Base-by-base conservation (phyloP, 92 coral and sea anemone genomes). In the Siderastrea siderea region DNA sequence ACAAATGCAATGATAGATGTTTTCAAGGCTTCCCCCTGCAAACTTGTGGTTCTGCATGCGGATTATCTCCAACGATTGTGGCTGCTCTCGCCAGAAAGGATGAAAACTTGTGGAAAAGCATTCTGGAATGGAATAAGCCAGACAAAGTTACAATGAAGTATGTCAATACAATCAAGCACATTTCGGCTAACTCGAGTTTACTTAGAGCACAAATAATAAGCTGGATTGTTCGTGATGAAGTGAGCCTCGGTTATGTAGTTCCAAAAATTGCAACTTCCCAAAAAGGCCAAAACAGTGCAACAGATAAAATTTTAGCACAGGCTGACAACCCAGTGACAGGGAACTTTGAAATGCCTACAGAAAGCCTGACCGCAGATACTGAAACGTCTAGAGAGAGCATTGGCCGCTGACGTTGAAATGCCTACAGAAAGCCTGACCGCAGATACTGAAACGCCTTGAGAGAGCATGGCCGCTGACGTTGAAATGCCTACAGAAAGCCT, bases 21-120 rank as follows among this genome's bases (percentile, higher is more conserved):
- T 84, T 58, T 77, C 46, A 58, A 61, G 88, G 88, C 10, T 84
- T 60, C 65, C 82, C 88, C n/a, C 15, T 75, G 68, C 88, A 84
- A 84, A 5, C 13, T 2, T 75, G 82, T 84, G 88, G 88, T 0
- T 44, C 15, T 68, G 48, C 78, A 71, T 84, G 75, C 61, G 88
- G 88, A 15, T n/a, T 84, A 6, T 76, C 61, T 43, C 88, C 75
- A 46, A 4, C 73, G 8, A 64, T 75, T 6, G 50, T 63, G 65
- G 80, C 88, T 73, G 64, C 80, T 68, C 6, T 74, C 1, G 75
- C 82, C 14, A 6, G 12, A 14, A 57, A 48, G 61, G 66, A 74
- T 43, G 80, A 75, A 19, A 16, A 84, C 54, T 38, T 74, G 47
- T 84, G 82, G 88, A 84, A 84, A 67, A 14, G 80, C 10, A 84